Conservation (phyloP, 2,797 vertebrate species). For the Lacerta viridis region DNA sequence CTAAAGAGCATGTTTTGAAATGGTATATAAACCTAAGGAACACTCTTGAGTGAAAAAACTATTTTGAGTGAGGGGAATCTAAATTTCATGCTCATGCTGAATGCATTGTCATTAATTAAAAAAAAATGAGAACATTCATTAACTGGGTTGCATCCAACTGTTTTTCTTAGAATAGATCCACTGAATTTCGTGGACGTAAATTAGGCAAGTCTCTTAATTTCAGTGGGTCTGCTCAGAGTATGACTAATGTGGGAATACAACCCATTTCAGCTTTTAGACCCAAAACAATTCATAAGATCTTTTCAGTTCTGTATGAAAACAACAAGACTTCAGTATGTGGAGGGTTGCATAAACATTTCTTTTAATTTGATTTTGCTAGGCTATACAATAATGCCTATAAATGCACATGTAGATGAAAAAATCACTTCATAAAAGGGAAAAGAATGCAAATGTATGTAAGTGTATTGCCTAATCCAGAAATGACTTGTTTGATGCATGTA, state of each 20-base stretch:
- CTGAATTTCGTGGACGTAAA: too few species aligned
- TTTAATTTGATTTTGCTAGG: constrained; percentile 29
- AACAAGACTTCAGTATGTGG: constrained; percentile 36
- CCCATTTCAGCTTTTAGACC: background rate
- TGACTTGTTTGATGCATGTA: constrained; percentile 59
- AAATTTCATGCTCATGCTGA: background rate
- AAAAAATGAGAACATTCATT: constrained; percentile 5
- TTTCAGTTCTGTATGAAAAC: background rate
- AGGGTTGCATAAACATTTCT: constrained; percentile 26
- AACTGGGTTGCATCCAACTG: background rate
- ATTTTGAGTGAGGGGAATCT: background rate
- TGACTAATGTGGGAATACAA: too few species aligned
- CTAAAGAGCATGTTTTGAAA: constrained; percentile 64
- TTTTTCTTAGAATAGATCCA: too few species aligned
- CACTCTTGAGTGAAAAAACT: too few species aligned
- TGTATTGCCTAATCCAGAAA: constrained; percentile 44
- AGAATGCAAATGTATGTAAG: constrained; percentile 30
- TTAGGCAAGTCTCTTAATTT: too few species aligned
- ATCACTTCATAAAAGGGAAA: constrained; percentile 28
- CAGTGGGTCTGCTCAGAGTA: too few species aligned
- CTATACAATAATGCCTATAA: constrained; percentile 27
- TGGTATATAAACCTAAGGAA: constrained; percentile 44
- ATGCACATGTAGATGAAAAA: background rate
- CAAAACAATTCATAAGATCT: constrained; percentile 20
- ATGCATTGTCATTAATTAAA: constrained; percentile 30